Evolutionary conservation across 2,113 vertebrate genomes (phyloP).

Genomic region (Columba janthina): DNA sequence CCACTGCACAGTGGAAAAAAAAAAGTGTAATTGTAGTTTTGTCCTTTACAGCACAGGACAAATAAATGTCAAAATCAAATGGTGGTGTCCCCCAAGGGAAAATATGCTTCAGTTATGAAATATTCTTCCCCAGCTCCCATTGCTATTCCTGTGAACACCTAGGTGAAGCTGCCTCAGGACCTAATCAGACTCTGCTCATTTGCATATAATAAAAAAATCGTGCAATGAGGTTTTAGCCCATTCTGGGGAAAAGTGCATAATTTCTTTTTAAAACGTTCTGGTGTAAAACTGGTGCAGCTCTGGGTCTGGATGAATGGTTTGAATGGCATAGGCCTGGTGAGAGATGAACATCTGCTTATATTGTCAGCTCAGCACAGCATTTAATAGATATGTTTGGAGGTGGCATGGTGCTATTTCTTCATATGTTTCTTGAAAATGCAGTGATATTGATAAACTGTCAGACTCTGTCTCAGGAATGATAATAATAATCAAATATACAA

Average conservation of each 20-base stretch:
- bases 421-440: slow-evolving; percentile 51
- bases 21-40: slow-evolving; percentile 79
- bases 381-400: slow-evolving; percentile 57
- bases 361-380: slow-evolving; percentile 31
- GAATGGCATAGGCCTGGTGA: background rate
- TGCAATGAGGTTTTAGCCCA: slow-evolving; percentile 66
- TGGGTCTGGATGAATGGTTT: slow-evolving; percentile 16
- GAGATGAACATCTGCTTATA: slow-evolving; percentile 39
- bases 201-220: slow-evolving; percentile 78
- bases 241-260: slow-evolving; percentile 53
- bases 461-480: slow-evolving; percentile 44
- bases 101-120: slow-evolving; percentile 78
- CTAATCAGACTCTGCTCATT: slow-evolving; percentile 80
- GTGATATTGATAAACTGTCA: slow-evolving; percentile 70
- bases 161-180: slow-evolving; percentile 82
- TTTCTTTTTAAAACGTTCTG: slow-evolving; percentile 50
- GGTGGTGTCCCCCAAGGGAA: slow-evolving; percentile 75
- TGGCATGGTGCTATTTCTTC: slow-evolving; percentile 12
- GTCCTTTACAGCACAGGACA: slow-evolving; percentile 83
- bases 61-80: slow-evolving; percentile 89
- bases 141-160: slow-evolving; percentile 76
- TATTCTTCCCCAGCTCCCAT: slow-evolving; percentile 69
- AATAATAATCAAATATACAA: slow-evolving; percentile 66
- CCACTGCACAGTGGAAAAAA: slow-evolving; percentile 63
- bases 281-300: slow-evolving; percentile 8